Evolutionary conservation across 2,888 invertebrate species (phyloP).

Genomic region (Cantharis lateralis): DNA sequence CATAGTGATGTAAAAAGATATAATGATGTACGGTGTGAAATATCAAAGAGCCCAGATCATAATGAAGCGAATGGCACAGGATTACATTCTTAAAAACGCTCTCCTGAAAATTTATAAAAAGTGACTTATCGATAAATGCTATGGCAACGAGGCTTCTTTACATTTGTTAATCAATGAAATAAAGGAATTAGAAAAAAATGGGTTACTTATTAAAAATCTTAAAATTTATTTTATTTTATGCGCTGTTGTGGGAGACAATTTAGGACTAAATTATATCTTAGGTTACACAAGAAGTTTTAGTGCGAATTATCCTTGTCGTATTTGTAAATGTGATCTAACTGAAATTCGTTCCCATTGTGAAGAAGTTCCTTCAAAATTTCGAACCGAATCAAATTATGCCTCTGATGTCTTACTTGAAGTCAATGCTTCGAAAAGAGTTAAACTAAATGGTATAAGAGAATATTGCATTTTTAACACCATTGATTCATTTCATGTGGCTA

Average conservation of each 20-base stretch:
- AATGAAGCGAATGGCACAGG: no score
- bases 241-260: slow-evolving; percentile 4
- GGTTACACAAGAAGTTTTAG: slow-evolving; percentile 6
- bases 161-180: neutral
- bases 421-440: neutral
- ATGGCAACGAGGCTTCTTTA: neutral
- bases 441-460: slow-evolving; percentile 6
- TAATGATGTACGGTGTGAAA: no score
- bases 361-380: slow-evolving; percentile 5
- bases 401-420: neutral
- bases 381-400: slow-evolving; percentile 6
- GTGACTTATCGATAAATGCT: neutral
- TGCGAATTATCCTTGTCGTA: neutral
- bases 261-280: neutral
- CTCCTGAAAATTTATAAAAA: no score
- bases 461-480: neutral
- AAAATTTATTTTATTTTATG: neutral
- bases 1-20: no score
- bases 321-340: slow-evolving; percentile 1
- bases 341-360: neutral
- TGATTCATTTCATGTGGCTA: no score
- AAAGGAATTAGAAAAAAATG: neutral
- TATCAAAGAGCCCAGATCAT: no score
- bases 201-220: neutral
- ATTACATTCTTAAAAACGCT: no score